A percentile compares a stretch with the other conserved stretches of the same genome.
These are phyloP conservation scores for Ptyas mucosa DNA, from an alignment of 2,113 vertebrate genomes.

Conservation along the genomic window DNA sequence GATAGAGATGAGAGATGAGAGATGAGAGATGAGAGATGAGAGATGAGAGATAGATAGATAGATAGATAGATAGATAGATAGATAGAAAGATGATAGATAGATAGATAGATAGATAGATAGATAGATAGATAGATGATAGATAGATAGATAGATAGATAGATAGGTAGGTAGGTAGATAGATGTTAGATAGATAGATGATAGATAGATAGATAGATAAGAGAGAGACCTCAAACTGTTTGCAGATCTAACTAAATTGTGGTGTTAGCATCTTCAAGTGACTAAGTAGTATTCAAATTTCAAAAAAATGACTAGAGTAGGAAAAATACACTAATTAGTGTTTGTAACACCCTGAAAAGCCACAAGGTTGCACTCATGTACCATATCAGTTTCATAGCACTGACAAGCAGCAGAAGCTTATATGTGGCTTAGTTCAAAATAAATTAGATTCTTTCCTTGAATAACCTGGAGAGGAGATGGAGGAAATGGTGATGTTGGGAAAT, in stretches of 20 bases:
- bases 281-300: background rate
- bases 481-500: background rate
- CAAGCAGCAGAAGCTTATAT: background rate
- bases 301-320: background rate
- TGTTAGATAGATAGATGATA: too few relatives aligned
- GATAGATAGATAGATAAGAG: background rate
- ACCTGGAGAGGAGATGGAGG: background rate
- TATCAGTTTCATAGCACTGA: background rate
- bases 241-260: background rate
- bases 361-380: constrained; percentile 48
- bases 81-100: background rate
- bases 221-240: background rate
- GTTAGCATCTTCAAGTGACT: background rate
- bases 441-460: background rate
- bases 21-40: background rate
- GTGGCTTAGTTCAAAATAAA: background rate
- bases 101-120: background rate
- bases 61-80: background rate
- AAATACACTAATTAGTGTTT: background rate
- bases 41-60: background rate
- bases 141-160: background rate
- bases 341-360: constrained; percentile 27
- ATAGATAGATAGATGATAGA: background rate
- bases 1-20: background rate
- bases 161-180: too few relatives aligned